Conservation (phyloP, 2,113 vertebrate genomes). For the Uropsilus gracilis region DNA sequence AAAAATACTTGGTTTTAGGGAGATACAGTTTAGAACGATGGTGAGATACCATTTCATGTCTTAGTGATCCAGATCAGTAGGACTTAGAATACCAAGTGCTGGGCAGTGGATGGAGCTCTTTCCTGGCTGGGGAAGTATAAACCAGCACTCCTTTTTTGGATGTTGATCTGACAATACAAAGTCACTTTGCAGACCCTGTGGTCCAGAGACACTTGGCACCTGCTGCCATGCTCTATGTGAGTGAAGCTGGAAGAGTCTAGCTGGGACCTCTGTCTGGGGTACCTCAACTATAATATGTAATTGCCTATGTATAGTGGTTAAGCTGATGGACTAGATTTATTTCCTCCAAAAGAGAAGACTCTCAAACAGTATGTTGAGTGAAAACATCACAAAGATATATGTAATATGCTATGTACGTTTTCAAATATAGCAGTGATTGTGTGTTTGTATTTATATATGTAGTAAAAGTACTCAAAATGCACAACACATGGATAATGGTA, state of each 20-base stretch:
- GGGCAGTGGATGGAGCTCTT: too few species aligned
- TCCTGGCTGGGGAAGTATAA: too few species aligned
- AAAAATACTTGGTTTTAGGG: not conserved
- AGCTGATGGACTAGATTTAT: not conserved
- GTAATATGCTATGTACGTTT: not conserved
- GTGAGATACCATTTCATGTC: not conserved
- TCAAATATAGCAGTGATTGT: not conserved
- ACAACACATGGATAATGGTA: not conserved
- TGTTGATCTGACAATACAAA: too few species aligned
- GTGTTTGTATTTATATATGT: not conserved
- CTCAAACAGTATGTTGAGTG: not conserved
- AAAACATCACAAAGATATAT: not conserved
- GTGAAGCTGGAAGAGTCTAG: not conserved
- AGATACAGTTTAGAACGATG: slow-evolving; percentile 1
- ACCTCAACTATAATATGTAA: not conserved
- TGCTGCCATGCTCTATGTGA: not conserved
- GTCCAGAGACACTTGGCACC: too few species aligned
- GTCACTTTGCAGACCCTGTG: too few species aligned
- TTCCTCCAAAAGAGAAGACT: not conserved
- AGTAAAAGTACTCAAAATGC: not conserved
- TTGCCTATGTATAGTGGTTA: not conserved
- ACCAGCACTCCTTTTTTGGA: too few species aligned
- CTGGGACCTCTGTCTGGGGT: not conserved
- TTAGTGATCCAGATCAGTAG: too few species aligned
- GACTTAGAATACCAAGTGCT: too few species aligned